Base-by-base conservation (phyloP, 2,113 vertebrate genomes). In the Dipodomys stephensi region DNA sequence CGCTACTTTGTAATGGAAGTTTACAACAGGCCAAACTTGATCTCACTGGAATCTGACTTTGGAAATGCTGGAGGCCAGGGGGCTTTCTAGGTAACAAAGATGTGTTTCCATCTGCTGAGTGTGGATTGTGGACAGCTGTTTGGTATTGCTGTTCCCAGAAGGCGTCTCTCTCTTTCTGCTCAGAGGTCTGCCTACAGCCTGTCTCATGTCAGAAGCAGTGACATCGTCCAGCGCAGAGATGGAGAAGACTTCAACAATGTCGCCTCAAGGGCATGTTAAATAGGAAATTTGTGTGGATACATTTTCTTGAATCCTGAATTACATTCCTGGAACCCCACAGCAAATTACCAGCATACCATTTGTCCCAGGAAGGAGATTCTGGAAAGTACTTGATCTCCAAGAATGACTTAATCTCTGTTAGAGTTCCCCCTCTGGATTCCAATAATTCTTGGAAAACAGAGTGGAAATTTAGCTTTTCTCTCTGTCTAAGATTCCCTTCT, bases 41-140 rank as follows among this genome's bases (percentile, higher is more conserved):
- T 86, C 57, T 83, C 20, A 4, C 19, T 91, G 81, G 87, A 87
- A 93, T 69, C 57, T 28, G 76, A 92, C 60, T 95, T 64, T 74
- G 30, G 86, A 78, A 76, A 82, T 2, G 0, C 74, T 87, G 83
- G 53, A 0, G 0, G 7, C 44, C 78, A 35, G 90, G 92, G 87
- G 93, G n/a, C 28, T 94, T 93, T 96, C 87, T 91, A 68, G 60
- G 57, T n/a, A 84, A 72, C 80, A 81, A 92, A 86, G 30, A 39
- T 13, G 6, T 32, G 4, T 72, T 82, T 93, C 90, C 49, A 30
- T 94, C 64, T 78, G 39, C 15, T 87, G 81, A 64, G 30, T 71
- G n/a, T 93, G 87, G 72, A 62, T 12, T 30, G 22, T 39, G 39
- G 81, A 82, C 67, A 86, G 87, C 49, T 65, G 57, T 79, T 88